phyloP scores from a whole-genome alignment of 2,797 vertebrate genomes.

The Champsocephalus gunnari region DNA sequence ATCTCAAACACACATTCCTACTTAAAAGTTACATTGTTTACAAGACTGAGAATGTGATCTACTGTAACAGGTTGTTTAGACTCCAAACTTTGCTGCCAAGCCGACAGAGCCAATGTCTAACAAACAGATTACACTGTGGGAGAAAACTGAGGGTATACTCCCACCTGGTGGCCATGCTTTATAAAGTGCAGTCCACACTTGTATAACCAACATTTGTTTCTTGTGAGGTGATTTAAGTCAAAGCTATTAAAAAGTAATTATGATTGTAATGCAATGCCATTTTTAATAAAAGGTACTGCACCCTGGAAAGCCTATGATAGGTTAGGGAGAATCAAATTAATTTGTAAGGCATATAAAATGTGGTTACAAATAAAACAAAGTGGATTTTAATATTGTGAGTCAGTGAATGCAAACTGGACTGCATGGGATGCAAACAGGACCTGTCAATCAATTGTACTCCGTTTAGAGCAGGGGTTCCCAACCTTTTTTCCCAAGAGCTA shows the following conservation, averaged over 20 bases:
- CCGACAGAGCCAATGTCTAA: slow-evolving; percentile 35
- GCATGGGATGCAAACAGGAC: no score
- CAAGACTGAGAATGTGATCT: slow-evolving; percentile 48
- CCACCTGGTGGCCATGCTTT: slow-evolving; percentile 71
- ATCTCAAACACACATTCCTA: slow-evolving; percentile 48
- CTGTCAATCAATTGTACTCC: neutral
- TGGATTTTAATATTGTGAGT: slow-evolving; percentile 3
- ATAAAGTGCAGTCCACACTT: neutral
- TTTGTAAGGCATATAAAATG: neutral
- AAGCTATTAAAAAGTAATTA: neutral
- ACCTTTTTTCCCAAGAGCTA: no score
- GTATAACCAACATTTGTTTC: slow-evolving; percentile 2
- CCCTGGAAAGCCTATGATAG: neutral
- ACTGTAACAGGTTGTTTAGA: slow-evolving; percentile 79
- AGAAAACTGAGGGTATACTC: slow-evolving; percentile 46
- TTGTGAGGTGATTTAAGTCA: slow-evolving; percentile 1
- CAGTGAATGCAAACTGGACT: neutral
- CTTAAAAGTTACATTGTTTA: slow-evolving; percentile 50
- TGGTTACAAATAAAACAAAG: neutral
- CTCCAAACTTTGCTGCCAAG: slow-evolving; percentile 51
- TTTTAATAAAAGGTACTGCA: neutral
- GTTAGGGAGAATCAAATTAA: neutral
- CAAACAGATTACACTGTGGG: slow-evolving; percentile 31
- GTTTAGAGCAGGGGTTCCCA: neutral
- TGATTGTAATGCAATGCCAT: neutral